phyloP scores from a whole-genome alignment of 1,140 invertebrate species.

The Venustaconcha ellipsiformis region DNA sequence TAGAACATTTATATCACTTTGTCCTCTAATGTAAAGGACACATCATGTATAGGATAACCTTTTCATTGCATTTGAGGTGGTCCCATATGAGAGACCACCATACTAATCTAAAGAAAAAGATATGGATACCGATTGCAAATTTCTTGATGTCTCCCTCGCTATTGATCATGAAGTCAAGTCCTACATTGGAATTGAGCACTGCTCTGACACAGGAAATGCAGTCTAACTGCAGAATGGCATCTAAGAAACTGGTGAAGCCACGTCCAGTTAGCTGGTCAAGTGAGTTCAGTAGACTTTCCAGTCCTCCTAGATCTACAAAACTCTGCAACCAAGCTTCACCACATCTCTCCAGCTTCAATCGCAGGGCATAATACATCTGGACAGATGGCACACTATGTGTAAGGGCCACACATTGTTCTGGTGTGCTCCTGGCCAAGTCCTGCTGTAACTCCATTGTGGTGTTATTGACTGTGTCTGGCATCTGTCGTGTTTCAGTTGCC shows the following conservation, averaged over 20 bases:
- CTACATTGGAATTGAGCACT: slow-evolving; percentile 45
- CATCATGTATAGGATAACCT: too few relatives aligned
- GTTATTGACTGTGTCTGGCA: slow-evolving; percentile 13
- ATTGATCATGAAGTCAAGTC: slow-evolving; percentile 38
- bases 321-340: slow-evolving; percentile 45
- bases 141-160: slow-evolving; percentile 37
- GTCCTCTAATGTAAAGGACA: too few relatives aligned
- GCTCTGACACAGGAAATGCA: slow-evolving; percentile 49
- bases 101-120: too few relatives aligned
- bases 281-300: slow-evolving; percentile 48
- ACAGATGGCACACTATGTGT: slow-evolving; percentile 34
- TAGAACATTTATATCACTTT: too few relatives aligned
- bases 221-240: slow-evolving; percentile 55
- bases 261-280: slow-evolving; percentile 43
- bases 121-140: slow-evolving; percentile 38
- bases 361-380: slow-evolving; percentile 47
- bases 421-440: slow-evolving; percentile 27
- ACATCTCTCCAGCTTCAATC: slow-evolving; percentile 43
- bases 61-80: too few relatives aligned
- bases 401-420: slow-evolving; percentile 29
- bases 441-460: slow-evolving; percentile 32
- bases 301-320: slow-evolving; percentile 45
- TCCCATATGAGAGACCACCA: too few relatives aligned
- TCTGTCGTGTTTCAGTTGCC: too few relatives aligned
- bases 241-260: slow-evolving; percentile 48